Evolutionary conservation across 2,113 vertebrate genomes (phyloP).

Genomic region (Potamarius usumacintae): DNA sequence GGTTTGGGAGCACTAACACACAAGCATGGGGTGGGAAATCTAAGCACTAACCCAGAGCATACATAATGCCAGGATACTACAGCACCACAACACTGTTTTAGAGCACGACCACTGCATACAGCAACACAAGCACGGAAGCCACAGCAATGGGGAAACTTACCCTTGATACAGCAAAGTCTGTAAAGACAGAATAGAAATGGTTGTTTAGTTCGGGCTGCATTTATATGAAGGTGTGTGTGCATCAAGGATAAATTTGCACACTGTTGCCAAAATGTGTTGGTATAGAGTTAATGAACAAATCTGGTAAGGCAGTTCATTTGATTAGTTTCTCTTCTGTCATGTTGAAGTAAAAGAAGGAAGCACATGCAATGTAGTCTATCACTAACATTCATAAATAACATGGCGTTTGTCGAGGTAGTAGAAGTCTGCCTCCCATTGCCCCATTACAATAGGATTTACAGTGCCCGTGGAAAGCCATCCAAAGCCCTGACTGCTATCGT

Average conservation of each 20-base stretch:
- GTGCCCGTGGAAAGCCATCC: not conserved
- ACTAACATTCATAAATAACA: conserved; percentile 27
- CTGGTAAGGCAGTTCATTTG: not conserved
- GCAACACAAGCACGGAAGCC: conserved; percentile 51
- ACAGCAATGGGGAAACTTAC: conserved; percentile 61
- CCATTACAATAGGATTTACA: conserved; percentile 32
- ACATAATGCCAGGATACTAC: conserved; percentile 42
- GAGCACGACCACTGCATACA: conserved; percentile 48
- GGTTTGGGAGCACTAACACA: conserved; percentile 14
- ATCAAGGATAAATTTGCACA: conserved; percentile 28
- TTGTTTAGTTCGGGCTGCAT: conserved; percentile 48
- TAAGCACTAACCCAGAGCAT: conserved; percentile 42
- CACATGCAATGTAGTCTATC: not conserved
- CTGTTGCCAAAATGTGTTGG: not conserved
- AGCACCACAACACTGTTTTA: conserved; percentile 45
- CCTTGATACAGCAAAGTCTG: conserved; percentile 69
- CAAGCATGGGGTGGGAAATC: conserved; percentile 10
- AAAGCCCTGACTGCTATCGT: conserved; percentile 19
- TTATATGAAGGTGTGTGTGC: not conserved
- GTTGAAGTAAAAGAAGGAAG: conserved; percentile 15
- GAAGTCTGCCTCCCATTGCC: conserved; percentile 7
- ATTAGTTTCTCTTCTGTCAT: conserved; percentile 9
- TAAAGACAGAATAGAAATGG: conserved; percentile 61
- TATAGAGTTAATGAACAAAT: not conserved
- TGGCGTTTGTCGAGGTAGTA: conserved; percentile 1